These are phyloP conservation scores for Electrona antarctica DNA, from an alignment of 2,113 vertebrate species.

Conservation along the genomic window DNA sequence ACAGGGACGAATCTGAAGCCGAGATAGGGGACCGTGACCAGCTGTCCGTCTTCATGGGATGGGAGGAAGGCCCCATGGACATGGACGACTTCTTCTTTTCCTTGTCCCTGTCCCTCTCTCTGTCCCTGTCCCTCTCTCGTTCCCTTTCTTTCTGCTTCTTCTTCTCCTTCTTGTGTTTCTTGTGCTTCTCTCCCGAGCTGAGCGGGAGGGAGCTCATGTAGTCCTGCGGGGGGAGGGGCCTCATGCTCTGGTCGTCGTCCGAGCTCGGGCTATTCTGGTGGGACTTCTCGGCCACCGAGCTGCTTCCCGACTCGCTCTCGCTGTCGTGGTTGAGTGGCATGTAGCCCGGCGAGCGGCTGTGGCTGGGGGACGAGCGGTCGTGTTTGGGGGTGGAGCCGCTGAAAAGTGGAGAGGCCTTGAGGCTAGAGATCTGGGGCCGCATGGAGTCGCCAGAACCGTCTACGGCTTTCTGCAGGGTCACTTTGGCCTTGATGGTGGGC, in stretches of 20 bases:
- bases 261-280: constrained; percentile 99
- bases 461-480: constrained; percentile 92
- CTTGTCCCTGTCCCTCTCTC: constrained; percentile 87
- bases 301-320: constrained; percentile 96
- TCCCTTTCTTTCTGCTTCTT: constrained; percentile 95
- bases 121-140: constrained; percentile 85
- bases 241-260: constrained; percentile 88
- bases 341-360: constrained; percentile 96
- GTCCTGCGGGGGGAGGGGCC: constrained; percentile 75
- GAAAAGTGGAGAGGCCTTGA: constrained; percentile 95
- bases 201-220: constrained; percentile 83
- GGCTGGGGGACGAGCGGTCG: constrained; percentile 96
- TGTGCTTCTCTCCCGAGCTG: constrained; percentile 94
- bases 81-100: constrained; percentile 92
- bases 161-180: constrained; percentile 99
- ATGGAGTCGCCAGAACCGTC: constrained; percentile 89
- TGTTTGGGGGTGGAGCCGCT: constrained; percentile 97
- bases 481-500: constrained; percentile 97
- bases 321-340: constrained; percentile 95
- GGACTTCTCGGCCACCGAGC: constrained; percentile 93
- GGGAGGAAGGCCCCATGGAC: constrained; percentile 73
- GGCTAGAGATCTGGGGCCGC: constrained; percentile 89
- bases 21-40: constrained; percentile 96
- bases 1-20: constrained; percentile 85
- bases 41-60: constrained; percentile 90